Conservation (phyloP, 2,888 invertebrate genomes). For the Pomacea canaliculata region DNA sequence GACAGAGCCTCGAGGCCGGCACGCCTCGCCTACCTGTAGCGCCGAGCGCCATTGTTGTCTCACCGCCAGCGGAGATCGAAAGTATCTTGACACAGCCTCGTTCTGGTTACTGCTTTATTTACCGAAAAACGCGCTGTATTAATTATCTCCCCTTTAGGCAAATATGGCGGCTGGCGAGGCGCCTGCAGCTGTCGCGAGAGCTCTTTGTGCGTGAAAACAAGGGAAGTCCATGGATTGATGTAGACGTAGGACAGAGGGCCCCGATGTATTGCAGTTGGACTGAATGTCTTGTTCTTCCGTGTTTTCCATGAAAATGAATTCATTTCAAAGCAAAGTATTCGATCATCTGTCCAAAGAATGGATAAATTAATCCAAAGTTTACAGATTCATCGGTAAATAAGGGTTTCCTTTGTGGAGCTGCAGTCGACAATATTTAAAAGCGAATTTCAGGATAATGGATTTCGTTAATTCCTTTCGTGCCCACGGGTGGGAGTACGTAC, state of each 20-base stretch:
- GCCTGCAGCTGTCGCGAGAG: conserved; percentile 16
- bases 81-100: conserved; percentile 3
- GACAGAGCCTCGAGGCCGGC: no score
- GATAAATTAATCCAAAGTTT: no score
- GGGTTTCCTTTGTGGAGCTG: no score
- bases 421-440: no score
- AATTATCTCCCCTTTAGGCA: conserved; percentile 24
- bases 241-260: neutral
- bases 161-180: conserved; percentile 13
- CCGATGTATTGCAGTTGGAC: neutral
- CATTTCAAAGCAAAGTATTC: no score
- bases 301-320: no score
- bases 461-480: no score
- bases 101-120: conserved; percentile 6
- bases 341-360: no score
- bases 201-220: conserved; percentile 9
- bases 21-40: neutral
- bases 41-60: neutral
- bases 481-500: no score
- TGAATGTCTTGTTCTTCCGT: no score
- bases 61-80: conserved; percentile 5
- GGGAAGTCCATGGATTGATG: neutral
- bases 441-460: no score
- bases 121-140: conserved; percentile 15
- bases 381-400: no score